Conservation (phyloP, 2,113 vertebrate species). For the Perognathus longimembris region DNA sequence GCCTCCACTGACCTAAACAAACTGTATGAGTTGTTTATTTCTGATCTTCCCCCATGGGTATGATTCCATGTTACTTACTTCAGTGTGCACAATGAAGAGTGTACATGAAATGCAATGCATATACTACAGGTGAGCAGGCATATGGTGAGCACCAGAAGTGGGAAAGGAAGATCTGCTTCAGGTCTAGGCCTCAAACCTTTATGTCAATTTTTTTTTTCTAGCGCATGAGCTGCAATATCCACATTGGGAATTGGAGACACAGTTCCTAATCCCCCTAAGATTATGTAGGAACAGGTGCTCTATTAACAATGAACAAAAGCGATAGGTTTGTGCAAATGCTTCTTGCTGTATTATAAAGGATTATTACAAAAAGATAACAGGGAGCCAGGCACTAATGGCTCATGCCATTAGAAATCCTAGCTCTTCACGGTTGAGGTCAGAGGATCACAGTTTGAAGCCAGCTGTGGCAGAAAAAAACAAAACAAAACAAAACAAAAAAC, state of each 20-base stretch:
- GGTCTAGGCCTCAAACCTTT: not conserved
- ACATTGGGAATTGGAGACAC: accelerated
- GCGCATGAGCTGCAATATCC: not conserved
- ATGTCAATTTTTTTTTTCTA: not conserved
- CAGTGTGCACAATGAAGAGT: too few species aligned
- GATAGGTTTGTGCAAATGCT: not conserved
- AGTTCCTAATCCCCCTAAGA: not conserved
- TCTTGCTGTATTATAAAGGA: not conserved
- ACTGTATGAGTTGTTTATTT: not conserved
- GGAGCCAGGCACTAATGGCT: not conserved
- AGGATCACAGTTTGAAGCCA: too few species aligned
- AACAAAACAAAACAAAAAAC: too few species aligned
- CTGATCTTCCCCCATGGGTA: not conserved
- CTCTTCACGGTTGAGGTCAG: too few species aligned
- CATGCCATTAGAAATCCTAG: too few species aligned
- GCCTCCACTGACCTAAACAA: not conserved
- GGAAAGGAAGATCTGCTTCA: not conserved
- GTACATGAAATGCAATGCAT: accelerated
- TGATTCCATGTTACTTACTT: not conserved
- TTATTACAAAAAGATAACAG: not conserved
- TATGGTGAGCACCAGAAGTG: too few species aligned
- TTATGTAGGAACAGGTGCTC: not conserved
- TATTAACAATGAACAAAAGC: not conserved
- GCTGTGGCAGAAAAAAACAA: too few species aligned
- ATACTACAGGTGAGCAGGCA: not conserved